Evolutionary conservation across 2,888 invertebrate genomes (phyloP).

Genomic region (Cataglyphis livida): DNA sequence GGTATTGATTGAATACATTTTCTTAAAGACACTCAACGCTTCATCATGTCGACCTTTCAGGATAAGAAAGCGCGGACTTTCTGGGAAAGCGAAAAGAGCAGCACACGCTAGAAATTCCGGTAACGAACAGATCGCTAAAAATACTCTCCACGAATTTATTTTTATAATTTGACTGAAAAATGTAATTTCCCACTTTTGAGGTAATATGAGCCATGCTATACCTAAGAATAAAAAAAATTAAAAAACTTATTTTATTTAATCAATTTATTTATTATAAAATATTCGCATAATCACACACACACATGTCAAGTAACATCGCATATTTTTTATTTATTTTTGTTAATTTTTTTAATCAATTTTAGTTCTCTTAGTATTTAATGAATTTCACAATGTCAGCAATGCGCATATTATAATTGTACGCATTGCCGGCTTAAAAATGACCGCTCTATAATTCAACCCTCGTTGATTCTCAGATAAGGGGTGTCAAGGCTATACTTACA

Average conservation of each 20-base stretch:
- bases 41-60: constrained; percentile 89
- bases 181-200: constrained; percentile 87
- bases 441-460: neutral
- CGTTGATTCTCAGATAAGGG: neutral
- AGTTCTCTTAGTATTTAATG: neutral
- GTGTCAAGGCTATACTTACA: constrained; percentile 85
- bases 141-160: constrained; percentile 89
- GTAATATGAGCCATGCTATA: constrained; percentile 92
- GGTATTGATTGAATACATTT: constrained; percentile 90
- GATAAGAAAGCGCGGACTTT: constrained; percentile 93
- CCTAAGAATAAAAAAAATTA: constrained; percentile 78
- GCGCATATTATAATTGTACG: neutral
- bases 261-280: neutral
- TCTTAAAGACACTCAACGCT: constrained; percentile 89
- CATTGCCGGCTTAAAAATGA: neutral
- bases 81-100: constrained; percentile 89
- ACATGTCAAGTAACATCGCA: neutral
- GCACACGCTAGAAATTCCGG: constrained; percentile 90
- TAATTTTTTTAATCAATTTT: neutral
- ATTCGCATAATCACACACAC: neutral
- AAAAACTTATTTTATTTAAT: neutral
- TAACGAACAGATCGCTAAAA: constrained; percentile 88
- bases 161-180: constrained; percentile 83
- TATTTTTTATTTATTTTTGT: neutral
- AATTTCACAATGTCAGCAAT: neutral